Percentiles rank a stretch among this genome's conserved stretches.
Evolutionary conservation across 2,888 invertebrate genomes (phyloP).

Genomic region (Drosophila mayaguana): DNA sequence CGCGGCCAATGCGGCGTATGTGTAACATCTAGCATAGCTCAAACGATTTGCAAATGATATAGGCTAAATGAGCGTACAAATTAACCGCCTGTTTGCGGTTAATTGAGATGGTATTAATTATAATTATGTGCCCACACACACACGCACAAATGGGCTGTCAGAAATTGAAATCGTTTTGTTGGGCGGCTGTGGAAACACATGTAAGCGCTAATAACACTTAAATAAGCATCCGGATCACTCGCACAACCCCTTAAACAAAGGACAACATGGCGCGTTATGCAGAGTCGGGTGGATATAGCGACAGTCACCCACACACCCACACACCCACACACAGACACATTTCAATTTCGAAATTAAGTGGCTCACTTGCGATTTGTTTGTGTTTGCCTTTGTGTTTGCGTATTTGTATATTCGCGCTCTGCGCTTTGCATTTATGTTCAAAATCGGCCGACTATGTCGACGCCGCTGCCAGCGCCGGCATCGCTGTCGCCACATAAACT

Average conservation of each 20-base stretch:
- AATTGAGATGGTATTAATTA: slow-evolving; percentile 80
- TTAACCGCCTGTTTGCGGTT: slow-evolving; percentile 80
- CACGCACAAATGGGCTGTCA: slow-evolving; percentile 49
- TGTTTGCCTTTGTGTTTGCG: slow-evolving; percentile 51
- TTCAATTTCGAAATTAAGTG: slow-evolving; percentile 78
- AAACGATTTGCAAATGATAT: slow-evolving; percentile 57
- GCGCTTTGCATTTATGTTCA: slow-evolving; percentile 50
- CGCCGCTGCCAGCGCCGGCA: slow-evolving; percentile 24
- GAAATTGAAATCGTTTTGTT: slow-evolving; percentile 75
- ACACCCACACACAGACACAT: slow-evolving; percentile 39
- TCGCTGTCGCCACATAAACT: slow-evolving; percentile 53
- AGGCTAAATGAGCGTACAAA: slow-evolving; percentile 61
- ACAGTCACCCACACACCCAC: slow-evolving; percentile 16
- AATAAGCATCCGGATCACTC: slow-evolving; percentile 53
- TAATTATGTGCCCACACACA: slow-evolving; percentile 43
- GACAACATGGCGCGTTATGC: slow-evolving; percentile 4
- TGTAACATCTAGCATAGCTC: slow-evolving; percentile 42
- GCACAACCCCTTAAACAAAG: slow-evolving; percentile 32
- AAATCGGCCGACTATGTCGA: slow-evolving; percentile 44
- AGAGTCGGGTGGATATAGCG: slow-evolving; percentile 8
- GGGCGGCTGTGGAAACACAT: slow-evolving; percentile 63
- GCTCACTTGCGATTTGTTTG: slow-evolving; percentile 64
- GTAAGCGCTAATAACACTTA: slow-evolving; percentile 80
- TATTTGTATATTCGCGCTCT: slow-evolving; percentile 45
- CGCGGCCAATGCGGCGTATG: slow-evolving; percentile 41